Percentiles rank a stretch among this genome's conserved stretches.
Evolutionary conservation across 2,888 invertebrate genomes (phyloP).

Genomic region (Phorcus lineatus): DNA sequence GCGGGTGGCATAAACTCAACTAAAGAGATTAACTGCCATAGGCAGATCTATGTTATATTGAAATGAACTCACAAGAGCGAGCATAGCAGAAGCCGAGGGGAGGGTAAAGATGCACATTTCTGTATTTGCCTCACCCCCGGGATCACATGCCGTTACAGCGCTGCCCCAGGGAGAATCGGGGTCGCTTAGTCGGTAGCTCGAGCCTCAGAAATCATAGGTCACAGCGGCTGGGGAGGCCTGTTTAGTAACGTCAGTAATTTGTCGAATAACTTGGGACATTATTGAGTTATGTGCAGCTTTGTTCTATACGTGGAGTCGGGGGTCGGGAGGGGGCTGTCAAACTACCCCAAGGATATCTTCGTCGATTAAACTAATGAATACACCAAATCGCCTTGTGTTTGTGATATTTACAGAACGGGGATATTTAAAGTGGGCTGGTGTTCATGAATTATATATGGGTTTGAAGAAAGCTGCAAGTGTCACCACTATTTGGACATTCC

Average conservation of each 20-base stretch:
- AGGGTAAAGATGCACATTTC: slow-evolving; percentile 5
- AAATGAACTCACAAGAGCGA: slow-evolving; percentile 22
- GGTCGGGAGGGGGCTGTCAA: slow-evolving; percentile 17
- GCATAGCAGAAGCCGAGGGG: not conserved
- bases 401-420: not conserved
- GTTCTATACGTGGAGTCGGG: not conserved
- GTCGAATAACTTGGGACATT: slow-evolving; percentile 26
- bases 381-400: not conserved
- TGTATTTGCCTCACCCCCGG: not conserved
- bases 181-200: slow-evolving; percentile 15
- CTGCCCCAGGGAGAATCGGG: slow-evolving; percentile 12
- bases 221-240: slow-evolving; percentile 26
- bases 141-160: not conserved
- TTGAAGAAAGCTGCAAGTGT: not conserved
- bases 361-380: slow-evolving; percentile 26
- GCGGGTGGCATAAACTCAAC: not conserved
- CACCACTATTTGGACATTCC: not conserved
- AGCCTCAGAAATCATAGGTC: slow-evolving; percentile 20
- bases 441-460: slow-evolving; percentile 11
- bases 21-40: slow-evolving; percentile 8
- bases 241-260: slow-evolving; percentile 28
- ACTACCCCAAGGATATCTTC: not conserved
- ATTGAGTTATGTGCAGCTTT: slow-evolving; percentile 28
- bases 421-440: not conserved
- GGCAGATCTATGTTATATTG: slow-evolving; percentile 17